phyloP scores from a whole-genome alignment of 2,888 invertebrate genomes.

The Lycophotia porphyrea region DNA sequence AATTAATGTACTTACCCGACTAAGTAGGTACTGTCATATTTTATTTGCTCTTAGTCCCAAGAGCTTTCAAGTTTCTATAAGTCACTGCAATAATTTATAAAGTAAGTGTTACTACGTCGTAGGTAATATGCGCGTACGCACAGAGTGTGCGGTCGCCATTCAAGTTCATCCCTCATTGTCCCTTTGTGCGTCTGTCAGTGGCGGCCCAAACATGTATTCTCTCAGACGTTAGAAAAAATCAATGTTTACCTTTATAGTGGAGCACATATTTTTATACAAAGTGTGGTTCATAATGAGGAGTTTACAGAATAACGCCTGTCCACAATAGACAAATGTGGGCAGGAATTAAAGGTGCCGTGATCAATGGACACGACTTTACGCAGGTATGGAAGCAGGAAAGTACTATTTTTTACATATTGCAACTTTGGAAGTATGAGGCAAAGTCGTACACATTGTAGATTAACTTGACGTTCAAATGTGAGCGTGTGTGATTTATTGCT shows the following conservation, averaged over 20 bases:
- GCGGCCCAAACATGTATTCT: constrained; percentile 88
- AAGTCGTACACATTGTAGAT: neutral
- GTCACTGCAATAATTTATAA: constrained; percentile 73
- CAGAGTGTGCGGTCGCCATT: constrained; percentile 89
- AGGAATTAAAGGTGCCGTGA: constrained; percentile 85
- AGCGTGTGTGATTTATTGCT: neutral
- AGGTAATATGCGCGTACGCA: constrained; percentile 72
- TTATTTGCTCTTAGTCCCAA: constrained; percentile 62
- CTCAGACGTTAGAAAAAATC: constrained; percentile 85
- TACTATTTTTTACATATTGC: constrained; percentile 50
- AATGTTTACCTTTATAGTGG: constrained; percentile 90
- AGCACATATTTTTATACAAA: constrained; percentile 89
- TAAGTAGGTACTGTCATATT: constrained; percentile 45
- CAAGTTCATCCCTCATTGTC: constrained; percentile 85
- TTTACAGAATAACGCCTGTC: constrained; percentile 90
- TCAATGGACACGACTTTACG: constrained; percentile 78
- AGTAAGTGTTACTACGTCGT: constrained; percentile 59
- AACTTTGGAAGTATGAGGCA: neutral
- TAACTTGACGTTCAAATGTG: neutral
- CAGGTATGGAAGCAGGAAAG: constrained; percentile 72
- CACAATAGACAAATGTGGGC: constrained; percentile 85
- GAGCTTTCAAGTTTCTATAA: constrained; percentile 52
- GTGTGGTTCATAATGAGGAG: constrained; percentile 87
- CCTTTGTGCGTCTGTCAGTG: constrained; percentile 86
- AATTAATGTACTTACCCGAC: constrained; percentile 33